These are phyloP conservation scores for Antechinus stuartii DNA, from an alignment of 2,113 vertebrate species.

Conservation along the genomic window DNA sequence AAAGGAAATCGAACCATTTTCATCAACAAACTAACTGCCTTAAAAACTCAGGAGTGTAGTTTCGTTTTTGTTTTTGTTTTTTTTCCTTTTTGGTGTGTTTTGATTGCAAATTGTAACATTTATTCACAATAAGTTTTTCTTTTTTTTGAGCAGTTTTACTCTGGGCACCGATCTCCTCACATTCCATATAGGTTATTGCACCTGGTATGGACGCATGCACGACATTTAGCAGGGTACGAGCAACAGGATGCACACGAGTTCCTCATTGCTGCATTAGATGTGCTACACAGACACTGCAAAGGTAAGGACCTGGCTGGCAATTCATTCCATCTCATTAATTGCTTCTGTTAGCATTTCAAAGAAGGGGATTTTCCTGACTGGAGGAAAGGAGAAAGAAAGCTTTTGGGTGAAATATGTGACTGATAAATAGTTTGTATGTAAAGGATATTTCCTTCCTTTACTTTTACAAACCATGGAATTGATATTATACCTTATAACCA, in stretches of 20 bases:
- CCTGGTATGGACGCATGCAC: conserved; percentile 99
- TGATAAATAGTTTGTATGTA: not conserved
- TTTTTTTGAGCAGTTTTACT: conserved; percentile 93
- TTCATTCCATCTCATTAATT: not conserved
- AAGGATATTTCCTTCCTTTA: not conserved
- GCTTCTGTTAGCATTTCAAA: not conserved
- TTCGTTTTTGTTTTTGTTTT: not conserved
- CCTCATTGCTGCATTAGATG: conserved; percentile 98
- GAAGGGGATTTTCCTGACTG: not conserved
- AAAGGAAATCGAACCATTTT: not conserved
- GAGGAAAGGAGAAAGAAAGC: not conserved
- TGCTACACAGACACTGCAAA: conserved; percentile 99
- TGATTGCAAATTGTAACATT: conserved; percentile 31
- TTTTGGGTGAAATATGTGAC: not conserved
- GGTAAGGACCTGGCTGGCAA: conserved; percentile 82
- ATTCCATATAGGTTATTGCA: conserved; percentile 99
- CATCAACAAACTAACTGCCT: not conserved
- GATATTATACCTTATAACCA: not conserved
- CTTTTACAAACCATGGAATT: not conserved
- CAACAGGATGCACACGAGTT: conserved; percentile 99
- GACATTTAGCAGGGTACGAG: conserved; percentile 98
- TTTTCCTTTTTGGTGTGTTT: conserved; percentile 29
- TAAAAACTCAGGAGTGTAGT: not conserved
- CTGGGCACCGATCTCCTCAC: conserved; percentile 98
- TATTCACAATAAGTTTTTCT: conserved; percentile 66